These are phyloP conservation scores for Bactericera cockerelli DNA, from an alignment of 1,140 invertebrate genomes.

Conservation along the genomic window DNA sequence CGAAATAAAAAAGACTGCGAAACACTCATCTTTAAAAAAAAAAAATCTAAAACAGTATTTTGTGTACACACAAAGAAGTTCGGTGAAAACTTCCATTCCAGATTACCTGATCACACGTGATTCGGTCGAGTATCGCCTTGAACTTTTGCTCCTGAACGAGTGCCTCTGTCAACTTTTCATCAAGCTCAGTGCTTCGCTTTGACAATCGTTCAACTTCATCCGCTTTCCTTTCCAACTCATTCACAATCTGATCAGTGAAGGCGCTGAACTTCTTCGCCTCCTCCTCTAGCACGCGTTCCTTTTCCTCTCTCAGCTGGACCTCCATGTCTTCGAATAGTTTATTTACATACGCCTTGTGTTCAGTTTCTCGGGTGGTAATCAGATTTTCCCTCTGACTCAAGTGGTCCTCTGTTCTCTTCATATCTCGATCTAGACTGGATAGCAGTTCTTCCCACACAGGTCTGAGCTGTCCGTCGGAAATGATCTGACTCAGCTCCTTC, in stretches of 20 bases:
- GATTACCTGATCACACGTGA: conserved; percentile 1
- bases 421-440: neutral
- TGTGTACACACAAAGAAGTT: too few relatives aligned
- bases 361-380: neutral
- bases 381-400: neutral
- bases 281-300: neutral
- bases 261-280: neutral
- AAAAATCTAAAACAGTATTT: too few relatives aligned
- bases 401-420: neutral
- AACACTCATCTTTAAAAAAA: too few relatives aligned
- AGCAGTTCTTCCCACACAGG: neutral
- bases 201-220: neutral
- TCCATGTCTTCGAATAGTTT: conserved; percentile 3
- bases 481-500: neutral
- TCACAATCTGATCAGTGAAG: neutral
- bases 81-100: too few relatives aligned
- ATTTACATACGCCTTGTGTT: neutral
- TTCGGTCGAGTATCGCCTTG: neutral
- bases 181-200: neutral
- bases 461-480: neutral
- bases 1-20: too few relatives aligned
- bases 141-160: neutral
- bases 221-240: neutral
- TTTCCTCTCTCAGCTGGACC: neutral
- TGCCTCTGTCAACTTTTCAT: neutral